Base-by-base conservation (phyloP, 1,140 invertebrate genomes). In the Zaprionus capensis region DNA sequence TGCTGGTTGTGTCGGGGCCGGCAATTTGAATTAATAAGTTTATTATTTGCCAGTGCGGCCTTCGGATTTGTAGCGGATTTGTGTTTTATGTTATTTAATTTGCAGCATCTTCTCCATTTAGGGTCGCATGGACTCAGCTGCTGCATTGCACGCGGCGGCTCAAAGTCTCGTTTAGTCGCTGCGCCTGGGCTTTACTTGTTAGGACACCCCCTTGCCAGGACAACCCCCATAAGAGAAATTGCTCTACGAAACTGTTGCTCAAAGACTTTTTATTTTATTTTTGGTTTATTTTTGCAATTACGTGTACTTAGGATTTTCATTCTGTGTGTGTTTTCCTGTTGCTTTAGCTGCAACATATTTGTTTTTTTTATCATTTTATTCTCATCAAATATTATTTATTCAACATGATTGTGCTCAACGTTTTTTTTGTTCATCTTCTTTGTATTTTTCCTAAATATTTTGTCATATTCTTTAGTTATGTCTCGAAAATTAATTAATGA, bases 321-420 rank as follows among this genome's bases (percentile, higher is more conserved):
- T 28, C 59, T 24, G 24, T 51, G 46, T 71, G 46, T 22, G 51
- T 79, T 56, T 53, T 59, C 68, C 68, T 66, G n/a, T 17, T 65
- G 41, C 17, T 75, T 71, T 76, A 67, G 70, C 65, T 78, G 75
- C 70, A 85, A 64, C 31, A 63, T 67, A 59, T 61, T 67, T 24
- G 34, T 59, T 63, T 53, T 64, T 76, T 58, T 24, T 61, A 66
- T 22, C 53, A 9, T 36, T 69, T 22, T 31, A 28, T 34, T 34
- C 9, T 61, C 57, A 70, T 82, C 64, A 75, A 66, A 70, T 82
- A 75, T 61, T 36, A 53, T 79, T 69, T 78, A 76, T 83, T 67
- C 51, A 82, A 85, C 76, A 88, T 88, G 85, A 88, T 88, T 88
- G 85, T 88, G 85, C 85, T 88, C 78, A 88, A 88, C 85, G 85